Conservation (phyloP, 2,888 invertebrate genomes). For the Tetranychus piercei region DNA sequence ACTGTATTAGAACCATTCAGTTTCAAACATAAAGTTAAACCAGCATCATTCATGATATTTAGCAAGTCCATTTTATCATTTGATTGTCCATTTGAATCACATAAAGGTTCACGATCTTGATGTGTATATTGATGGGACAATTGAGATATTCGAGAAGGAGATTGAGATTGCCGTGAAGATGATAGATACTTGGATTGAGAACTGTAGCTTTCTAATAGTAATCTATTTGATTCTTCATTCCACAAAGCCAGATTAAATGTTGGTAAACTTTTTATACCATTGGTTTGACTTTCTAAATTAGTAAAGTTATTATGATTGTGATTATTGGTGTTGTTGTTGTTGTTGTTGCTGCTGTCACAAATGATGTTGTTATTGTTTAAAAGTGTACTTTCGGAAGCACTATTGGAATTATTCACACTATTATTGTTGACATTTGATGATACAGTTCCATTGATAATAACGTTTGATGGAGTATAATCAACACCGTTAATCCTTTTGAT, state of each 20-base stretch:
- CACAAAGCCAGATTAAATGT: background rate
- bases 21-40: too few relatives aligned
- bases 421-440: background rate
- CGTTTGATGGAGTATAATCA: background rate
- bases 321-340: background rate
- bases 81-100: too few relatives aligned
- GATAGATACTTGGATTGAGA: background rate
- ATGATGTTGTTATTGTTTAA: background rate
- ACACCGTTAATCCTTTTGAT: constrained; percentile 9
- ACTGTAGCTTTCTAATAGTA: background rate
- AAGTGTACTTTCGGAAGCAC: background rate
- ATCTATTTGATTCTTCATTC: background rate
- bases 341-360: background rate
- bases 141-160: background rate
- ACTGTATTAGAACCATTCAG: too few relatives aligned
- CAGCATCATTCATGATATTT: too few relatives aligned
- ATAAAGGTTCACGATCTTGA: background rate
- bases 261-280: background rate
- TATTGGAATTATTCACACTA: background rate
- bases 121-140: background rate
- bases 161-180: background rate
- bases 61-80: too few relatives aligned
- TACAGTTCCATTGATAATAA: background rate
- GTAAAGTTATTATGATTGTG: background rate
- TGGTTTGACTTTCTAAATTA: background rate